Conservation (phyloP, 1,140 invertebrate species). For the Scylla paramamosain region DNA sequence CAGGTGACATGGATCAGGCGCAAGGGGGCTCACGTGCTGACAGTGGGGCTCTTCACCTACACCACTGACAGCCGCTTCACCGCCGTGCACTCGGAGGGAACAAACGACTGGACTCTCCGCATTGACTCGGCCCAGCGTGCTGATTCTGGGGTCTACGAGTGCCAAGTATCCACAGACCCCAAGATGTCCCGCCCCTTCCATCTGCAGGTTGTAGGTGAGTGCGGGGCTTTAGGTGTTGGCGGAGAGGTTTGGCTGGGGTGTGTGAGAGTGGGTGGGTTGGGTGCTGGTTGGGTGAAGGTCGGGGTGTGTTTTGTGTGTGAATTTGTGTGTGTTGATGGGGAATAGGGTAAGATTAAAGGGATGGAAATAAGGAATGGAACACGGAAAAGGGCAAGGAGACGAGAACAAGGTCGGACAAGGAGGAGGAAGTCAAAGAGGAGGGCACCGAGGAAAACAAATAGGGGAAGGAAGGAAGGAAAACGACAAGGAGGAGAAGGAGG, state of each 20-base stretch:
- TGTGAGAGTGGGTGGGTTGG: not conserved
- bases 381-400: not conserved
- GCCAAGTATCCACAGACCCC: slow-evolving; percentile 58
- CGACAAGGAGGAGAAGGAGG: not conserved
- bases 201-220: slow-evolving; percentile 62
- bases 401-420: not conserved
- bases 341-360: too few relatives aligned
- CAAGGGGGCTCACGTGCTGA: slow-evolving; percentile 53
- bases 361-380: not conserved
- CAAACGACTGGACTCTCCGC: slow-evolving; percentile 53
- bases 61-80: slow-evolving; percentile 61
- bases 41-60: slow-evolving; percentile 55
- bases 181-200: slow-evolving; percentile 56
- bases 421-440: not conserved
- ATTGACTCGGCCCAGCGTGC: slow-evolving; percentile 15
- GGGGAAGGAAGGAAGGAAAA: not conserved
- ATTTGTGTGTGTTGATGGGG: not conserved
- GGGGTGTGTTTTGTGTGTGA: not conserved
- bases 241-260: not conserved
- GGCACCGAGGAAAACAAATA: not conserved
- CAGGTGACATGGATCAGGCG: slow-evolving; percentile 63
- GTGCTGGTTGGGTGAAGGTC: not conserved
- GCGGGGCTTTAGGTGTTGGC: not conserved
- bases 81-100: slow-evolving; percentile 33
- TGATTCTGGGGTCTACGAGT: slow-evolving; percentile 51